Conservation (phyloP, 1,140 invertebrate genomes). For the Drosophila kepulauana region DNA sequence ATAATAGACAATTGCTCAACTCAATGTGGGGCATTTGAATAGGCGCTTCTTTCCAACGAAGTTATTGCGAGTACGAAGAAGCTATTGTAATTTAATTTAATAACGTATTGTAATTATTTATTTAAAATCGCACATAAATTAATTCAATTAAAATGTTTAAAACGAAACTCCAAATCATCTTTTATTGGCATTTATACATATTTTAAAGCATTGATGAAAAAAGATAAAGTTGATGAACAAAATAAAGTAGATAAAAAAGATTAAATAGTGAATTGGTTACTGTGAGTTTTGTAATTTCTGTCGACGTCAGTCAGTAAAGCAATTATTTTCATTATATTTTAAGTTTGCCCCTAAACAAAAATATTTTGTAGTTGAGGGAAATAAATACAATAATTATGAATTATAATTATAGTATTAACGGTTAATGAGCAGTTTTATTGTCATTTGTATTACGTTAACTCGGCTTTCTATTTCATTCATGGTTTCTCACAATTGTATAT, state of each 20-base stretch:
- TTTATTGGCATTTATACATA: background rate
- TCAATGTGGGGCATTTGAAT: slow-evolving; percentile 56
- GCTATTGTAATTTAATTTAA: slow-evolving; percentile 81
- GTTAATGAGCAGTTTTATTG: too few species aligned
- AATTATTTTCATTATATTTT: too few species aligned
- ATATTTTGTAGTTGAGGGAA: too few species aligned
- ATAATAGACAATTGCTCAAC: slow-evolving; percentile 45
- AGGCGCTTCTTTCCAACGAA: slow-evolving; percentile 71
- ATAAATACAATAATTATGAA: too few species aligned
- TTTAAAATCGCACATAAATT: slow-evolving; percentile 76
- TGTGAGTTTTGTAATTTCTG: too few species aligned
- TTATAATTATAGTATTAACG: too few species aligned
- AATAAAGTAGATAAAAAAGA: background rate
- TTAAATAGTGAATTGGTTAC: too few species aligned
- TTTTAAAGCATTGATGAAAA: background rate
- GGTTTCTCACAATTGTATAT: background rate
- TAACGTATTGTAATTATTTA: slow-evolving; percentile 80
- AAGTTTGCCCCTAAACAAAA: too few species aligned
- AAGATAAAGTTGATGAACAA: background rate
- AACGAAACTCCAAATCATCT: slow-evolving; percentile 39
- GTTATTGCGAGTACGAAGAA: slow-evolving; percentile 61
- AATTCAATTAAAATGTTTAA: slow-evolving; percentile 81
- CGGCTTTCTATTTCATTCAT: too few species aligned
- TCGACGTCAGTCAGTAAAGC: too few species aligned
- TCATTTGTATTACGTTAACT: too few species aligned